Base-by-base conservation (phyloP, 1,140 invertebrate genomes). In the Rhopalosiphum maidis region DNA sequence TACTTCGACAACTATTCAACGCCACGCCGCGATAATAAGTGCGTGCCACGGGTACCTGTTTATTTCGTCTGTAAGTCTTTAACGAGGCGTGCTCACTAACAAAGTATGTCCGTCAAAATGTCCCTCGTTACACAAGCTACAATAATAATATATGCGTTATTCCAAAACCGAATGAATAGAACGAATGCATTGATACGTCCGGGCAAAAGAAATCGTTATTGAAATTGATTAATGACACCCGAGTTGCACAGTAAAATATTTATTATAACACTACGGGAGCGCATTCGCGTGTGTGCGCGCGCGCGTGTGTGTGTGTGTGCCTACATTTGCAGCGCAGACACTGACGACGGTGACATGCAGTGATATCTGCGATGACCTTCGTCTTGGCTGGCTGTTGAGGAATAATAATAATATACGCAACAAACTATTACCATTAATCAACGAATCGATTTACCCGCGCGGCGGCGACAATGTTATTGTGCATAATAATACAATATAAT, bases 181-280 rank as follows among this genome's bases (percentile, higher is more conserved):
- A 41, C 37, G 37, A 43, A 41, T 41, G 83, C 83, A 85, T 77
- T 77, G 60, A 77, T 85, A 43, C 83, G 83, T 85, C 35, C 37
- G 83, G 23, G 41, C 41, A 89, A 89, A 89, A 89, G n/a, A n/a
- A 89, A 51, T 54, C 87, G 23, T 89, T 89, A 37, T 41, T 43
- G 23, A 43, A 89, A 89, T 54, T 89, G 43, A 89, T 89, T 51
- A 89, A 89, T 89, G 87, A 89, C 86, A 18, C 23, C 60, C 60
- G 30, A 68, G 60, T 68, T 18, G 60, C 60, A n/a, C 60, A 1
- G 60, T 77, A 43, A 85, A 85, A 43, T 85, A 85, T 85, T 11
- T 85, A 23, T 35, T 82, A 41, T 43, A 43, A 41, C 30, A 83
- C n/a, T 35, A 3, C 9, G 46, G 6, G 46, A 8, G 7, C 9